Evolutionary conservation across 2,888 invertebrate species (phyloP).

Genomic region (Euplagia quadripunctaria): DNA sequence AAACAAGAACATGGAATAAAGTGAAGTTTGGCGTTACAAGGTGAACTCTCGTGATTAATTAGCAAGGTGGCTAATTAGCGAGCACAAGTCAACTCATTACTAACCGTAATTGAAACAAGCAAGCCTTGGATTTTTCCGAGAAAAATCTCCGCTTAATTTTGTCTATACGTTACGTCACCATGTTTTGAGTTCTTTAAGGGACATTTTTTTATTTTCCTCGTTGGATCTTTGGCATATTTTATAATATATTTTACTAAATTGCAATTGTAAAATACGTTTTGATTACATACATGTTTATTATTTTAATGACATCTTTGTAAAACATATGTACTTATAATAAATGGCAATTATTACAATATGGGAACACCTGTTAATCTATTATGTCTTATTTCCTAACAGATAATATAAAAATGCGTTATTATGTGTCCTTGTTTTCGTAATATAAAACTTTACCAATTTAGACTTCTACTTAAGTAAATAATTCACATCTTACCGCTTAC

Average conservation of each 20-base stretch:
- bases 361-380: no score
- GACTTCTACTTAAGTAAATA: no score
- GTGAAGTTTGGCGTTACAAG: conserved; percentile 71
- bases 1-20: conserved; percentile 72
- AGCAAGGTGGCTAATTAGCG: conserved; percentile 82
- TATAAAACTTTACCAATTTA: not conserved
- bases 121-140: conserved; percentile 73
- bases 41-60: conserved; percentile 81
- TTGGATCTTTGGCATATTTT: conserved; percentile 2
- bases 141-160: conserved; percentile 73
- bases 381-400: no score
- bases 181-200: conserved; percentile 29
- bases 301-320: not conserved
- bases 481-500: no score
- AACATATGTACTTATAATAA: not conserved
- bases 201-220: conserved; percentile 19
- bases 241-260: not conserved
- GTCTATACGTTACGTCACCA: conserved; percentile 48
- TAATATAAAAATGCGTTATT: not conserved
- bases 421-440: not conserved
- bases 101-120: conserved; percentile 81
- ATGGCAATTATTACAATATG: not conserved
- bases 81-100: conserved; percentile 83
- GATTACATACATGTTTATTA: not conserved
- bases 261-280: not conserved